phyloP scores from a whole-genome alignment of 2,797 vertebrate species.

The Malacoctenus gilli region DNA sequence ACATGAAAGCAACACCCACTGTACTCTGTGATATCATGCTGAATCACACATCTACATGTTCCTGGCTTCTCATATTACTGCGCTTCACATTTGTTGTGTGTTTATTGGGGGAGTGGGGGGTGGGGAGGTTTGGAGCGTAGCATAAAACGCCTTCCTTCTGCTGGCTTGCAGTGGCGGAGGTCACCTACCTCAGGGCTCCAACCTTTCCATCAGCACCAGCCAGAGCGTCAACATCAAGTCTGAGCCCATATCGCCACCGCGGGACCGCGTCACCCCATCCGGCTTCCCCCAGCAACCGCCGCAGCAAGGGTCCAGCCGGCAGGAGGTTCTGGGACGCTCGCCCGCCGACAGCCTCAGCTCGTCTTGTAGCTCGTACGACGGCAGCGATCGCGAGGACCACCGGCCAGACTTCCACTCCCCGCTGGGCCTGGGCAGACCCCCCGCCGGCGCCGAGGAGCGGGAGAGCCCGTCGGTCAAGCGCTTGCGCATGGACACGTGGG shows the following conservation, averaged over 20 bases:
- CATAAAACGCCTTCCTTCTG: slow-evolving; percentile 14
- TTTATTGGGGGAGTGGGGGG: too few relatives aligned
- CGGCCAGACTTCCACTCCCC: slow-evolving; percentile 94
- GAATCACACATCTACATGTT: slow-evolving; percentile 58
- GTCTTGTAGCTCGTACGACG: slow-evolving; percentile 98
- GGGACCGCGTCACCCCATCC: slow-evolving; percentile 91
- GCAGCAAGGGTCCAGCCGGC: slow-evolving; percentile 84
- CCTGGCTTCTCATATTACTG: slow-evolving; percentile 21
- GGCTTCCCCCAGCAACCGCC: slow-evolving; percentile 86
- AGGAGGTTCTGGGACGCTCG: slow-evolving; percentile 92
- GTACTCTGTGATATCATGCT: slow-evolving; percentile 38
- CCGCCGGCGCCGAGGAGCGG: slow-evolving; percentile 84
- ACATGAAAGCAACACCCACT: slow-evolving; percentile 64
- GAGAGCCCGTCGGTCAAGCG: slow-evolving; percentile 97
- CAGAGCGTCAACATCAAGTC: slow-evolving; percentile 98
- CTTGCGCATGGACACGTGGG: slow-evolving; percentile 98
- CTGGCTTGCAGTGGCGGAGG: slow-evolving; percentile 87
- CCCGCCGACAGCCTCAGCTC: slow-evolving; percentile 98
- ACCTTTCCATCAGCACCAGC: slow-evolving; percentile 95
- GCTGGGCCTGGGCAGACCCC: slow-evolving; percentile 88
- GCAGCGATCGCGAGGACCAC: slow-evolving; percentile 96
- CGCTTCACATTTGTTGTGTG: slow-evolving; percentile 30
- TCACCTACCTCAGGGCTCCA: slow-evolving; percentile 98
- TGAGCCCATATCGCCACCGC: slow-evolving; percentile 96
- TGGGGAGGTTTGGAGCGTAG: slow-evolving; percentile 7